These are phyloP conservation scores for Mesoligia furuncula DNA, from an alignment of 2,888 invertebrate genomes.

Conservation along the genomic window DNA sequence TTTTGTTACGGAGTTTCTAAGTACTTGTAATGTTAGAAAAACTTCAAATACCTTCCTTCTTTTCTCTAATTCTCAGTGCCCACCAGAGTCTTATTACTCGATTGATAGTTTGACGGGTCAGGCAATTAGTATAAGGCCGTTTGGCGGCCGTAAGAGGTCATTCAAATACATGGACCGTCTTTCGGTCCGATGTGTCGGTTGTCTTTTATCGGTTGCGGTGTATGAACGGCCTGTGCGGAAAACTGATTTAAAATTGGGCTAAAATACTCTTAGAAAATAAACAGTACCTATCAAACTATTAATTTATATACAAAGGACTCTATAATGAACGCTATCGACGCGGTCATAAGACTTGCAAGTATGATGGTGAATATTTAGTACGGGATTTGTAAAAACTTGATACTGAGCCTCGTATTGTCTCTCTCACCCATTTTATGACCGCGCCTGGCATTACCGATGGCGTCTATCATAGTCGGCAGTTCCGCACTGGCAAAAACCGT, in stretches of 20 bases:
- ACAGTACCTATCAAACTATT: not conserved
- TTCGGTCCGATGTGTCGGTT: not conserved
- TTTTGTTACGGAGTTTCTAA: slow-evolving; percentile 8
- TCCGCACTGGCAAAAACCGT: not conserved
- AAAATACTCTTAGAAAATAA: not conserved
- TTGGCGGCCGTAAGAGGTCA: not conserved
- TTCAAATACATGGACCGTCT: not conserved
- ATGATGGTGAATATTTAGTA: not conserved
- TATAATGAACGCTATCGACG: not conserved
- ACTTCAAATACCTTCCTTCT: not conserved
- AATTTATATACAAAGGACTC: not conserved
- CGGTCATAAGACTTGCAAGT: slow-evolving; percentile 6
- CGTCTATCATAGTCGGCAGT: not conserved
- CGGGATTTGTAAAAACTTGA: not conserved
- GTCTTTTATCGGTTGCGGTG: not conserved
- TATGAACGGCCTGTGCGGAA: not conserved
- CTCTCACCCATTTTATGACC: not conserved
- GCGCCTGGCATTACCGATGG: not conserved
- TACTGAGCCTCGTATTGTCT: not conserved
- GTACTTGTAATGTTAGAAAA: slow-evolving; percentile 1
- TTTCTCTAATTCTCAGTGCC: not conserved
- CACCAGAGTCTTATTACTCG: not conserved
- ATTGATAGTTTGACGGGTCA: not conserved
- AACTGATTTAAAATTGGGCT: not conserved
- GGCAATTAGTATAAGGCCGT: no score